Conservation (phyloP, 2,888 invertebrate species). For the Sinotaia quadrata region DNA sequence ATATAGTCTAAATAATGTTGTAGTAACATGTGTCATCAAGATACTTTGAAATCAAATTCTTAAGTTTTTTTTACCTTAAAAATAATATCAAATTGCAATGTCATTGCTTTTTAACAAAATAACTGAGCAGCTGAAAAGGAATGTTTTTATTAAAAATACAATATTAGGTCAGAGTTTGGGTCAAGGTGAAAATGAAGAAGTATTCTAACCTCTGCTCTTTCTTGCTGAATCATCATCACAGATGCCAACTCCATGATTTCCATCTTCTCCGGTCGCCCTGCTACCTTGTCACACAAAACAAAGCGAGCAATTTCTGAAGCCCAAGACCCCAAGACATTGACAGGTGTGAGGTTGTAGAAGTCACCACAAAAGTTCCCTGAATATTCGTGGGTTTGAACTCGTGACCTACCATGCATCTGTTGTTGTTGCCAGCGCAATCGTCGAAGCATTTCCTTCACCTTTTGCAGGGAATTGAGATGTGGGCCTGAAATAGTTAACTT, state of each 20-base stretch:
- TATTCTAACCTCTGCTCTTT: conserved; percentile 64
- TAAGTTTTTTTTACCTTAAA: no score
- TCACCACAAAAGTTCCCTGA: neutral
- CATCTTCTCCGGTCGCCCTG: conserved; percentile 24
- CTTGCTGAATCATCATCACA: conserved; percentile 66
- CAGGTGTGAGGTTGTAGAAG: conserved; percentile 6
- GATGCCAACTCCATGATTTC: conserved; percentile 44
- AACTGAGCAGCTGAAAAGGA: no score
- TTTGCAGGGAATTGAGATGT: conserved; percentile 60
- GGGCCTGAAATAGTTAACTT: conserved; percentile 42
- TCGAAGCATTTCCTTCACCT: conserved; percentile 64
- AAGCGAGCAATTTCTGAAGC: conserved; percentile 52
- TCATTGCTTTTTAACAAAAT: no score
- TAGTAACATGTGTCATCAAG: no score
- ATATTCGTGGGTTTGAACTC: conserved; percentile 3
- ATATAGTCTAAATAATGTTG: no score
- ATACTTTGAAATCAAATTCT: no score
- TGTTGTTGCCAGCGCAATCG: conserved; percentile 65
- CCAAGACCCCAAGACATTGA: neutral
- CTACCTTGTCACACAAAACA: conserved; percentile 54
- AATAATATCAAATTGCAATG: no score
- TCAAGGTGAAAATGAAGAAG: no score
- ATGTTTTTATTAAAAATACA: no score
- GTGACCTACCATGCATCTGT: conserved; percentile 46
- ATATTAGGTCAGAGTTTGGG: no score